Evolutionary conservation across 2,888 invertebrate species (phyloP).

Genomic region (Sesia bembeciformis): DNA sequence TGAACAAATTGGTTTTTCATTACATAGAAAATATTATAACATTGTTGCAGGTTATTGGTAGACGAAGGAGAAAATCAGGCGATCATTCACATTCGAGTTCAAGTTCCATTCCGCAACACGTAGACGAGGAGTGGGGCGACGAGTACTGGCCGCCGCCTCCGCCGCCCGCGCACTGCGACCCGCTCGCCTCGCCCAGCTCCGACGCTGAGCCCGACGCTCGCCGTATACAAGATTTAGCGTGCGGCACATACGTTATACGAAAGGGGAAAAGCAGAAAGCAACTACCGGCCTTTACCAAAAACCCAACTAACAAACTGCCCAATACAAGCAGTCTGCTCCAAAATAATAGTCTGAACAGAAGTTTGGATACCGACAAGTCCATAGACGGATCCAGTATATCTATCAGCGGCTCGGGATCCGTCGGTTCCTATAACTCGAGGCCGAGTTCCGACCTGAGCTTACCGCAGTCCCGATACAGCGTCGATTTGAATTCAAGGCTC

Average conservation of each 20-base stretch:
- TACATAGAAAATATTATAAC: no score
- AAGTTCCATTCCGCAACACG: slow-evolving; percentile 80
- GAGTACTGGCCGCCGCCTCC: slow-evolving; percentile 85
- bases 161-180: slow-evolving; percentile 76
- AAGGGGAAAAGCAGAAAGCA: slow-evolving; percentile 82
- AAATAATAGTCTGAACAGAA: slow-evolving; percentile 63
- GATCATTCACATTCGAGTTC: slow-evolving; percentile 79
- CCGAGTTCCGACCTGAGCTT: slow-evolving; percentile 77
- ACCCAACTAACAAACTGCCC: slow-evolving; percentile 57
- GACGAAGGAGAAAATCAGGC: slow-evolving; percentile 71
- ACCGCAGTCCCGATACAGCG: slow-evolving; percentile 74
- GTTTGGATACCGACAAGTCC: slow-evolving; percentile 61
- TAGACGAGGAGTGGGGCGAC: slow-evolving; percentile 76
- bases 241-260: slow-evolving; percentile 88
- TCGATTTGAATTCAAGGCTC: slow-evolving; percentile 69
- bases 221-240: slow-evolving; percentile 44
- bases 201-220: slow-evolving; percentile 65
- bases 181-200: slow-evolving; percentile 80
- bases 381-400: slow-evolving; percentile 67
- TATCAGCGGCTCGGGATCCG: slow-evolving; percentile 68
- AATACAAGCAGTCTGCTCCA: slow-evolving; percentile 48
- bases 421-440: slow-evolving; percentile 76
- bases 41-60: slow-evolving; percentile 67
- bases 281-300: slow-evolving; percentile 73
- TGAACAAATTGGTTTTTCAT: no score